Conservation (phyloP, 1,140 invertebrate species). For the Zaprionus nigranus region DNA sequence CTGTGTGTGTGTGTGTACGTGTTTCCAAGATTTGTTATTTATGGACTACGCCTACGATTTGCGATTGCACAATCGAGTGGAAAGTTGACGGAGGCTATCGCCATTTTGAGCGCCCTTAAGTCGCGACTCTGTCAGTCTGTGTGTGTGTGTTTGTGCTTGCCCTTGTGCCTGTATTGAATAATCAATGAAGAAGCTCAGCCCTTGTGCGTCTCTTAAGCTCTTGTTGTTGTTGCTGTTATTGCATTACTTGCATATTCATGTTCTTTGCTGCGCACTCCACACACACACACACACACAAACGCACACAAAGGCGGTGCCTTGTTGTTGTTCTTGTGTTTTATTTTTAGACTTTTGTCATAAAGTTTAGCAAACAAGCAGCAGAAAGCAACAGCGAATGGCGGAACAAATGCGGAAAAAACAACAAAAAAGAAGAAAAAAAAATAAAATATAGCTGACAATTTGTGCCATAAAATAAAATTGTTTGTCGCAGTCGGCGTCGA, state of each 20-base stretch:
- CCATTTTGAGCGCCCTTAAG: slow-evolving; percentile 59
- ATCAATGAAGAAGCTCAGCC: slow-evolving; percentile 55
- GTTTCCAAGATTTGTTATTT: slow-evolving; percentile 50
- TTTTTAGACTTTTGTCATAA: slow-evolving; percentile 81
- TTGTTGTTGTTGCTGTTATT: slow-evolving; percentile 26
- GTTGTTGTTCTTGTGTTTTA: slow-evolving; percentile 45
- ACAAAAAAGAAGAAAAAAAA: slow-evolving; percentile 27
- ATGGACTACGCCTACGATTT: slow-evolving; percentile 74
- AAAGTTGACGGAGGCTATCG: slow-evolving; percentile 56
- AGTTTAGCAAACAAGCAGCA: slow-evolving; percentile 75
- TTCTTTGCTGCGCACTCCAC: slow-evolving; percentile 31
- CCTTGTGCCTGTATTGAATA: slow-evolving; percentile 69
- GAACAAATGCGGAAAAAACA: slow-evolving; percentile 67
- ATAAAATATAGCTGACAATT: slow-evolving; percentile 48
- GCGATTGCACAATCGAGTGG: slow-evolving; percentile 72
- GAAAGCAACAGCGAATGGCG: slow-evolving; percentile 6
- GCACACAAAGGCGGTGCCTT: slow-evolving; percentile 33
- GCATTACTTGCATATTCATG: slow-evolving; percentile 59
- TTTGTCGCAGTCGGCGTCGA: slow-evolving; percentile 22
- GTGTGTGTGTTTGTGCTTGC: slow-evolving; percentile 31
- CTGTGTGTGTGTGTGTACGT: slow-evolving; percentile 9
- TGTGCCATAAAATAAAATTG: slow-evolving; percentile 58
- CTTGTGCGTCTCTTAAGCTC: slow-evolving; percentile 25
- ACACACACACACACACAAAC: slow-evolving; percentile 32
- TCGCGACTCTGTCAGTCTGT: background rate